Conservation (phyloP, 1,140 invertebrate species). For the Aphelenchoides besseyi region DNA sequence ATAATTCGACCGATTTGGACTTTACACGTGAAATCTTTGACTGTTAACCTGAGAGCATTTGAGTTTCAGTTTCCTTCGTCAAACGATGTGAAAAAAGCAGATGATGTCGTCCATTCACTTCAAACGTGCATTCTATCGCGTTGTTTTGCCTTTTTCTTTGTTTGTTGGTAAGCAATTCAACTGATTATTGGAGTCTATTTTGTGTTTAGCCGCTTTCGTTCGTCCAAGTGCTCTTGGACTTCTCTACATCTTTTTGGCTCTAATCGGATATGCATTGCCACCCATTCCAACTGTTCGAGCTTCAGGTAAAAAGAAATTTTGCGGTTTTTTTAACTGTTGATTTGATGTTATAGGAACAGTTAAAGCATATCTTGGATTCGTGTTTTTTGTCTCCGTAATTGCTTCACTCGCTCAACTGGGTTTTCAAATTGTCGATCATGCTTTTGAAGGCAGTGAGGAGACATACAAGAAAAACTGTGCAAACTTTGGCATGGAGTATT, state of each 20-base stretch:
- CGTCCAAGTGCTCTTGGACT: neutral
- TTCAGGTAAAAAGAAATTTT: neutral
- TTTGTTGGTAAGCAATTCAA: neutral
- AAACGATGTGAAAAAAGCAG: neutral
- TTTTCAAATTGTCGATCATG: constrained; percentile 13
- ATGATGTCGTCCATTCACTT: neutral
- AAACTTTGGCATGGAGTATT: constrained; percentile 10
- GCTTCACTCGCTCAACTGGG: neutral
- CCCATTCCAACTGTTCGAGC: neutral
- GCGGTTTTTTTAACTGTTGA: neutral
- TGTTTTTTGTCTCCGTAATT: neutral
- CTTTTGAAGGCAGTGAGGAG: neutral
- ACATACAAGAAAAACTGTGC: neutral
- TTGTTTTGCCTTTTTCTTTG: constrained; percentile 2
- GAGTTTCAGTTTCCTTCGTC: neutral
- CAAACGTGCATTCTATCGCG: constrained; percentile 8
- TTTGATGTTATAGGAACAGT: neutral
- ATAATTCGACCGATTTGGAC: neutral
- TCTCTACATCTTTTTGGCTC: constrained; percentile 1
- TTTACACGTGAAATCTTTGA: too few species aligned
- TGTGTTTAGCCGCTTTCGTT: constrained; percentile 1
- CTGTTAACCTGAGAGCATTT: too few species aligned
- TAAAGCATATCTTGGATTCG: neutral
- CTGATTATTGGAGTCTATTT: neutral
- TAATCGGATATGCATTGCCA: neutral